These are phyloP conservation scores for Buphagus erythrorhynchus DNA, from an alignment of 2,797 vertebrate genomes.

Conservation along the genomic window DNA sequence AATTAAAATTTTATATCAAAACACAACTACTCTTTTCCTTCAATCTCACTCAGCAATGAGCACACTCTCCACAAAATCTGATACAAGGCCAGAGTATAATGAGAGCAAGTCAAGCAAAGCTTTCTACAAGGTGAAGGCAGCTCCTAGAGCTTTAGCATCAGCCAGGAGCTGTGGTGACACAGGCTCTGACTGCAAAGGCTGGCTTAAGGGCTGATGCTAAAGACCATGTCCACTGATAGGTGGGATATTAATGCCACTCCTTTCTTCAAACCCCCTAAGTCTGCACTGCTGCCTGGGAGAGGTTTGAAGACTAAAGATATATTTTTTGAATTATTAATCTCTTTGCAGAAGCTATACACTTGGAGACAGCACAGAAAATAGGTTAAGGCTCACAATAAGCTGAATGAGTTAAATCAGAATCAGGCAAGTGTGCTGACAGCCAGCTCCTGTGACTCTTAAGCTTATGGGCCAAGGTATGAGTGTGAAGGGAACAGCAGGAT, in stretches of 20 bases:
- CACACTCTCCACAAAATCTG: accelerated
- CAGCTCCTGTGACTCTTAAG: neutral
- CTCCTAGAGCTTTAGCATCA: slow-evolving; percentile 15
- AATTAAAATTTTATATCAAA: neutral
- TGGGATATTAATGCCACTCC: neutral
- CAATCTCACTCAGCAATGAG: neutral
- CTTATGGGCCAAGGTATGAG: neutral
- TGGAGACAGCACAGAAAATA: neutral
- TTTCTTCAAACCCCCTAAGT: neutral
- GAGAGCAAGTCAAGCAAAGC: neutral
- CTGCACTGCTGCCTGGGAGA: neutral
- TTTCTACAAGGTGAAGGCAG: neutral
- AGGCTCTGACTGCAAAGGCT: neutral
- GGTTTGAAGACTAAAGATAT: neutral
- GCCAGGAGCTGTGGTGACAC: neutral
- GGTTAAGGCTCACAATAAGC: slow-evolving; percentile 49
- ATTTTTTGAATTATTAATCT: slow-evolving; percentile 26
- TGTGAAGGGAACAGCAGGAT: neutral
- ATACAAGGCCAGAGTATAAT: neutral
- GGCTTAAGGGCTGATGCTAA: neutral
- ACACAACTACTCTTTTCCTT: neutral
- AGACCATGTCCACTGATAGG: neutral
- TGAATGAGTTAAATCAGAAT: slow-evolving; percentile 58
- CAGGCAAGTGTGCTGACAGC: slow-evolving; percentile 14
- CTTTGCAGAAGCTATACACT: neutral